These are phyloP conservation scores for Ylistrum balloti DNA, from an alignment of 1,140 invertebrate species.

Conservation along the genomic window DNA sequence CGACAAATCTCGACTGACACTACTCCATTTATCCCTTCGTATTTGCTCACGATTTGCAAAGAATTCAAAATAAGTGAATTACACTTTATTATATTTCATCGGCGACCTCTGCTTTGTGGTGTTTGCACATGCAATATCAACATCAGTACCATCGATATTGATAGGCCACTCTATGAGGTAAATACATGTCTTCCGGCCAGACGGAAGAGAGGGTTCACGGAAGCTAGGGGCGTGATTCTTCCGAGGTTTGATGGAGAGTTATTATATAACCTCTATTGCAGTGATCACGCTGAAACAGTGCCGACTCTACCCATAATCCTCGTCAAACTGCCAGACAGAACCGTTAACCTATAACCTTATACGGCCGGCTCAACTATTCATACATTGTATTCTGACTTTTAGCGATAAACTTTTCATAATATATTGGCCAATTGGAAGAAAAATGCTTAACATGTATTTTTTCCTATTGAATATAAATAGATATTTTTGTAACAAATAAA, in stretches of 20 bases:
- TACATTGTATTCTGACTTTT: too few relatives aligned
- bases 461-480: too few relatives aligned
- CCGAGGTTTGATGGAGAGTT: background rate
- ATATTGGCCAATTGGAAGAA: too few relatives aligned
- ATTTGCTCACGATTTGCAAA: conserved; percentile 8
- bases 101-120: background rate
- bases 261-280: background rate
- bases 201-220: conserved; percentile 1
- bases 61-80: conserved; percentile 40
- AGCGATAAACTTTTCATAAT: too few relatives aligned
- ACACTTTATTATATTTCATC: conserved; percentile 36
- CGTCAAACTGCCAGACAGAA: background rate
- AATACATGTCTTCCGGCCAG: background rate
- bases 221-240: background rate
- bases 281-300: background rate
- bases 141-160: conserved; percentile 6
- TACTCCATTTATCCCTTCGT: conserved; percentile 9
- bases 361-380: background rate
- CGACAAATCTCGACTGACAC: background rate
- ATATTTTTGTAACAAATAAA: too few relatives aligned
- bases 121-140: background rate
- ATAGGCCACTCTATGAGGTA: conserved; percentile 3
- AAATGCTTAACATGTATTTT: too few relatives aligned
- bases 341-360: background rate
- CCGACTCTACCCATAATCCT: background rate